Conservation (phyloP, 2,797 vertebrate species). For the Ispidina lecontei region DNA sequence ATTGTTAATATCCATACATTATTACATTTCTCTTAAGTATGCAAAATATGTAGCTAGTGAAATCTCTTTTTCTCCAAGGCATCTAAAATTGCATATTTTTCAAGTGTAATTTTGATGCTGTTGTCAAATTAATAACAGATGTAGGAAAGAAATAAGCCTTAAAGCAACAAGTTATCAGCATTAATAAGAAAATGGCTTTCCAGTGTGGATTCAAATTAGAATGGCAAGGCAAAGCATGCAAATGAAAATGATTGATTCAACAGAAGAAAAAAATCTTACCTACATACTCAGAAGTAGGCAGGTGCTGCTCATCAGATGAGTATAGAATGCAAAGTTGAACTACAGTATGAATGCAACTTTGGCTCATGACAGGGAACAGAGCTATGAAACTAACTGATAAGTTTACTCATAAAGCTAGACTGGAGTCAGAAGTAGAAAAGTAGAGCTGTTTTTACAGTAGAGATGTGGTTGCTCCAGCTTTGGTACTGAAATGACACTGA, state of each 20-base stretch:
- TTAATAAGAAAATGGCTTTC: not conserved
- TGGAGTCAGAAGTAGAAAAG: not conserved
- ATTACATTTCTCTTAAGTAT: not conserved
- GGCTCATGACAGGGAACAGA: not conserved
- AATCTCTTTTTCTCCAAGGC: not conserved
- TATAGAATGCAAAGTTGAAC: not conserved
- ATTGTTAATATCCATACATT: not conserved
- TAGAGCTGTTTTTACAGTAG: not conserved
- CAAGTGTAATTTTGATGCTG: not conserved
- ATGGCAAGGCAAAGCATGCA: not conserved
- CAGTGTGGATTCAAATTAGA: not conserved
- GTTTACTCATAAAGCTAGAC: not conserved
- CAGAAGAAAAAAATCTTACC: not conserved
- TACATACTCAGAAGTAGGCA: not conserved
- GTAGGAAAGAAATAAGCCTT: not conserved
- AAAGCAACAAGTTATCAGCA: not conserved
- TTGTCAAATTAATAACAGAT: not conserved
- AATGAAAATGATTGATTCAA: not conserved
- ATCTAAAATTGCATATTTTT: not conserved
- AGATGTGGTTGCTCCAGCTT: not conserved
- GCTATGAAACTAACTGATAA: not conserved
- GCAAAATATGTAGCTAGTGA: not conserved
- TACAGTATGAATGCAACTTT: not conserved
- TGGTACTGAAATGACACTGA: not conserved
- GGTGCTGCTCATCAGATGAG: not conserved